A percentile compares a stretch with the other conserved stretches of the same genome.
Evolutionary conservation across 2,113 vertebrate genomes (phyloP).

Genomic region (Cervus canadensis): DNA sequence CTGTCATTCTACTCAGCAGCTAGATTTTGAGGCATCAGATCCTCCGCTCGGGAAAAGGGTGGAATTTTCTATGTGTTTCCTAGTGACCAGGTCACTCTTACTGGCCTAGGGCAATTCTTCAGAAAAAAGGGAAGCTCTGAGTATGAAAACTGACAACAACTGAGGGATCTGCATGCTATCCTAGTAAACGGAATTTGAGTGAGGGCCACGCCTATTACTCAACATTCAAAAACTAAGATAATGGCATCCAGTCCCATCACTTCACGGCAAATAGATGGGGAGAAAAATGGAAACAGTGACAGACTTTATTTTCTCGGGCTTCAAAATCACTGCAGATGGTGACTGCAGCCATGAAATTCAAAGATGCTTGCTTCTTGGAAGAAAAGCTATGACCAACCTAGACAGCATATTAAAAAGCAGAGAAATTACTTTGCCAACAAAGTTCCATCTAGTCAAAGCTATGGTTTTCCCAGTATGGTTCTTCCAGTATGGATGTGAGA

Average conservation of each 20-base stretch:
- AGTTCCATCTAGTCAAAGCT: neutral
- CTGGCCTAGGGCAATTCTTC: neutral
- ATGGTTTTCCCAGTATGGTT: neutral
- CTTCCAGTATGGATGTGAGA: too few relatives aligned
- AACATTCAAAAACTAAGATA: neutral
- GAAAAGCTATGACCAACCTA: neutral
- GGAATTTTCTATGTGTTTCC: neutral
- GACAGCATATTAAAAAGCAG: neutral
- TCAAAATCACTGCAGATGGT: neutral
- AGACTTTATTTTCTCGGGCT: neutral
- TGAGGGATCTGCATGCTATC: neutral
- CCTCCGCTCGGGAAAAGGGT: neutral
- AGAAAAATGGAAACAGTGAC: neutral
- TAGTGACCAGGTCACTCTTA: neutral
- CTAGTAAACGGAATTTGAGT: neutral
- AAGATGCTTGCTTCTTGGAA: neutral
- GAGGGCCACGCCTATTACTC: neutral
- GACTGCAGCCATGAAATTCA: neutral
- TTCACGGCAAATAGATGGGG: neutral
- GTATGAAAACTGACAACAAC: neutral
- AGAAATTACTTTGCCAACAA: neutral
- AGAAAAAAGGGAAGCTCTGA: neutral
- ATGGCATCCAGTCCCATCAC: neutral
- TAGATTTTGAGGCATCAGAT: neutral
- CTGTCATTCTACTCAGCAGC: neutral